phyloP scores from a whole-genome alignment of 1,140 invertebrate genomes.

The Diprion similis region DNA sequence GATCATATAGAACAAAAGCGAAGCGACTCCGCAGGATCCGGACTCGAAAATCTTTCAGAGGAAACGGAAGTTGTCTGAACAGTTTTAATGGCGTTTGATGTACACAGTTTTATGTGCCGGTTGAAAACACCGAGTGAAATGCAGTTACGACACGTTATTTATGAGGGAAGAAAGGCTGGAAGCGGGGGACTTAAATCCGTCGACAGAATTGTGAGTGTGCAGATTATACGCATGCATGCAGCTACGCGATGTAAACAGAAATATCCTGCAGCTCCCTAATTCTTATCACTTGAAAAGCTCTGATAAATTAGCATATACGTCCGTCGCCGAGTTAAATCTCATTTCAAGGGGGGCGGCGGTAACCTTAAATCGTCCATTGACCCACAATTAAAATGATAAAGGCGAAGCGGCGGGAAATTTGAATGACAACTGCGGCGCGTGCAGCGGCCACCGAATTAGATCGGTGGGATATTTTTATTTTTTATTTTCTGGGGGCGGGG shows the following conservation, averaged over 20 bases:
- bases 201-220: not conserved
- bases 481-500: not conserved
- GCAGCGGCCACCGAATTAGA: not conserved
- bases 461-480: not conserved
- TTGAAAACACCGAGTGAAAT: too few species aligned
- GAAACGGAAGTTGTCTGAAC: too few species aligned
- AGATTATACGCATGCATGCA: too few species aligned
- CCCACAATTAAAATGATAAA: not conserved
- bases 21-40: too few species aligned
- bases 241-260: not conserved
- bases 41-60: too few species aligned
- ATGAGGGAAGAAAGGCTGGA: not conserved
- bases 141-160: too few species aligned
- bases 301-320: not conserved
- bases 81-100: too few species aligned
- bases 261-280: not conserved
- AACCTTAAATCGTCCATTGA: not conserved
- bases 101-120: too few species aligned
- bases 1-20: too few species aligned
- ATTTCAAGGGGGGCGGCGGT: not conserved
- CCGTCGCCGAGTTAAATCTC: not conserved
- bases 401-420: not conserved
- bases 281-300: not conserved
- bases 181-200: not conserved
- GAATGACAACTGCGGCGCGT: conserved; percentile 4